Conservation (phyloP, 2,888 invertebrate species). For the Hydrotaea cyrtoneurina region DNA sequence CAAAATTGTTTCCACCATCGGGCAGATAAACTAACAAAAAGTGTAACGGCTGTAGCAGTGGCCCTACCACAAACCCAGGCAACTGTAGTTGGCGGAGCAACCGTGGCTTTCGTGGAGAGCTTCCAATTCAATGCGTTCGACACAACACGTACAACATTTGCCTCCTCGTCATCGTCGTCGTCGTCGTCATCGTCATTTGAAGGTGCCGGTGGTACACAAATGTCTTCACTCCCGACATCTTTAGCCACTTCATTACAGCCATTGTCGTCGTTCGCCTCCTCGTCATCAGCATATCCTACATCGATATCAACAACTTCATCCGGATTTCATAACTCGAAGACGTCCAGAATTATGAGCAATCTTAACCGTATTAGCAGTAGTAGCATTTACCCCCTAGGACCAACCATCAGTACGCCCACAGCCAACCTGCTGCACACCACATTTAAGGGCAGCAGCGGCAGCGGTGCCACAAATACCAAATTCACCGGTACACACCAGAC, state of each 20-base stretch:
- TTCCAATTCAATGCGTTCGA: slow-evolving; percentile 67
- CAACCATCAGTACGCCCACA: slow-evolving; percentile 47
- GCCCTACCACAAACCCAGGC: slow-evolving; percentile 57
- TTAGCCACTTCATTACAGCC: slow-evolving; percentile 36
- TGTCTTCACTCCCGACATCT: slow-evolving; percentile 29
- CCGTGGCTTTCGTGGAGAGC: slow-evolving; percentile 61
- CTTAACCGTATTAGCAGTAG: slow-evolving; percentile 44
- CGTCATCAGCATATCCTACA: slow-evolving; percentile 51
- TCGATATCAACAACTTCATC: slow-evolving; percentile 60
- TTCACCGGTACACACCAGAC: slow-evolving; percentile 36
- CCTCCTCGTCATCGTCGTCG: slow-evolving; percentile 51
- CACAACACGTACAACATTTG: slow-evolving; percentile 62
- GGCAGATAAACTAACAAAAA: slow-evolving; percentile 59
- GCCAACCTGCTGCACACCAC: slow-evolving; percentile 36
- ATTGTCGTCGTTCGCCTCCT: slow-evolving; percentile 51
- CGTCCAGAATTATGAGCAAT: slow-evolving; percentile 66
- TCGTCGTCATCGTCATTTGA: slow-evolving; percentile 39
- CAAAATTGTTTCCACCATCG: neutral
- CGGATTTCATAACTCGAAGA: slow-evolving; percentile 59
- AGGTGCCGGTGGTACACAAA: slow-evolving; percentile 26
- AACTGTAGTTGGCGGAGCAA: slow-evolving; percentile 54
- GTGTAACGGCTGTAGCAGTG: slow-evolving; percentile 60
- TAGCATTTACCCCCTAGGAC: slow-evolving; percentile 11
- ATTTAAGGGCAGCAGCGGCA: slow-evolving; percentile 26
- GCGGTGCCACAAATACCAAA: neutral